Base-by-base conservation (phyloP, 2,113 vertebrate species). In the Corydoras sp. region DNA sequence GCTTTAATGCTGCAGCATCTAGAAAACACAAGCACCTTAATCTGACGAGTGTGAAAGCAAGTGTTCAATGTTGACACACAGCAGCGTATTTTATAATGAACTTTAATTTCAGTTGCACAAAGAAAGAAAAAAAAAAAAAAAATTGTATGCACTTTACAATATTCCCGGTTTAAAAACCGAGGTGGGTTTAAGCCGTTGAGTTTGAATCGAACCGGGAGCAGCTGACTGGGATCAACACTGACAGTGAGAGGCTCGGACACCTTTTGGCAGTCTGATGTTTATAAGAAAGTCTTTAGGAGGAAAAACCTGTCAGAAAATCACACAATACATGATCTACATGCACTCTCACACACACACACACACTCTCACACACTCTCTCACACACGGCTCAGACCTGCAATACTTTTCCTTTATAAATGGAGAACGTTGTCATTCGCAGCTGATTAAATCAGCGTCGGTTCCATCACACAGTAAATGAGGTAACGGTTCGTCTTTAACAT, bases 21-120 rank as follows among this genome's bases (percentile, higher is more conserved):
- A 43, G 35, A 43, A 43, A 43, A 62, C 14, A 54, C 5, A 62
- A 73, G 15, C 5, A 67, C 14, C 9, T 30, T 59, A 11, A 10
- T 5, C 9, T 55, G n/a, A 55, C 18, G 18, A 24, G 18, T 24
- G 18, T 24, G 18, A 31, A 65, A 30, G 15, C 10, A 30, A 54
- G 14, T 49, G 18, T 71, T 54, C 51, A 61, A 49, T 62, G 50
- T 60, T 55, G 65, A 73, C 65, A 62, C 61, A 63, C 11, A 48
- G 65, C 62, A 76, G 29, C 35, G 14, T 62, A 62, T 73, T 76
- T 79, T 58, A 69, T 70, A 79, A 69, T 62, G 69, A 64, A 24
- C 77, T 79, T 79, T 79, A 79, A 76, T 79, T 76, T 73, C 50
- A 76, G 65, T 69, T 79, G 61, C 74, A 79, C 77, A 79, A 76